A percentile compares a stretch with the other conserved stretches of the same genome.
phyloP scores from a whole-genome alignment of 2,888 invertebrate species.

The Apodemia mormo region DNA sequence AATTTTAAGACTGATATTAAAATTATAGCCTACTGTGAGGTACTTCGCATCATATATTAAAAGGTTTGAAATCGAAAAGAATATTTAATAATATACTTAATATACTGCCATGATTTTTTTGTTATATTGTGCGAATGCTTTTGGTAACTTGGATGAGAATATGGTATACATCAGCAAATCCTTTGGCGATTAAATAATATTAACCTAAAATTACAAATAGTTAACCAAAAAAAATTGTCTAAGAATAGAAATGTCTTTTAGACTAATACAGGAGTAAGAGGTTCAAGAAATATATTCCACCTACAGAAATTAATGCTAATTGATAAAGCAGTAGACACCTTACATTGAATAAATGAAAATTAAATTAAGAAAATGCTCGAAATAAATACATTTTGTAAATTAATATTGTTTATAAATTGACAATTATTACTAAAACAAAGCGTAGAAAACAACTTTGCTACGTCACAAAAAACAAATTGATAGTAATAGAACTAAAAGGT shows the following conservation, averaged over 20 bases:
- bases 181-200: conserved; percentile 68
- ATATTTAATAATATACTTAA: background rate
- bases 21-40: background rate
- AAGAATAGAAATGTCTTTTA: conserved; percentile 59
- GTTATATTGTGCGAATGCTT: conserved; percentile 53
- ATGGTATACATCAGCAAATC: conserved; percentile 44
- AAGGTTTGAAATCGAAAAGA: background rate
- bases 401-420: conserved; percentile 16
- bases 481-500: background rate
- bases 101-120: background rate
- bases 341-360: conserved; percentile 7
- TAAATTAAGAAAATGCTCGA: conserved; percentile 27
- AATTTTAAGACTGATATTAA: background rate
- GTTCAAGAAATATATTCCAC: conserved; percentile 13
- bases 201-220: conserved; percentile 70
- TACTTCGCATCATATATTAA: background rate
- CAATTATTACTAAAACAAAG: conserved; percentile 4
- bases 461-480: background rate
- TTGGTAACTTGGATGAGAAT: conserved; percentile 54
- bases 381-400: conserved; percentile 23
- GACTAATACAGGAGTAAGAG: conserved; percentile 40
- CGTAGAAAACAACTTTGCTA: conserved; percentile 9
- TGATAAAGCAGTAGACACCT: conserved; percentile 18
- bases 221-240: conserved; percentile 63
- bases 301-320: background rate